phyloP scores from a whole-genome alignment of 2,888 invertebrate genomes.

The Spatulosminthurus flaviceps region DNA sequence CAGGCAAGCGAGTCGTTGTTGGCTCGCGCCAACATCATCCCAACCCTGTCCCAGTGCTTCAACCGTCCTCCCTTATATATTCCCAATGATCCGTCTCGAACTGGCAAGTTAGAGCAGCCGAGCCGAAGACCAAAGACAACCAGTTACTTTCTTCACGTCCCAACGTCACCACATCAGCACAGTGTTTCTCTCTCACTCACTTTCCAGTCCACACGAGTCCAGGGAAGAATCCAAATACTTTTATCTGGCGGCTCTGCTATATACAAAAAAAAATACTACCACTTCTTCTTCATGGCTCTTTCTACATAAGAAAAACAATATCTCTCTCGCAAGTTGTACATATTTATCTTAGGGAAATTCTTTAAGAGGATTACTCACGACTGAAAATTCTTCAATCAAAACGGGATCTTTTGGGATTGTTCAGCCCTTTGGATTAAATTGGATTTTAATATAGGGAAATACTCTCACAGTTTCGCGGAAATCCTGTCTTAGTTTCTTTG shows the following conservation, averaged over 20 bases:
- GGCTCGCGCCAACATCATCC: conserved; percentile 42
- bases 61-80: conserved; percentile 19
- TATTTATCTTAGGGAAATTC: too few species aligned
- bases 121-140: conserved; percentile 43
- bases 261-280: too few species aligned
- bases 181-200: conserved; percentile 3
- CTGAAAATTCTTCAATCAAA: neutral
- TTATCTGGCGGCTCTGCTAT: neutral
- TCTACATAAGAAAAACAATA: too few species aligned
- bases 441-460: too few species aligned
- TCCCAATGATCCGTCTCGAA: conserved; percentile 7
- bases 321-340: too few species aligned
- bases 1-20: neutral
- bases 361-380: neutral
- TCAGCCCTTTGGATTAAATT: too few species aligned
- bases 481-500: too few species aligned
- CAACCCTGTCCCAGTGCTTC: conserved; percentile 4
- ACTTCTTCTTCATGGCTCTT: too few species aligned
- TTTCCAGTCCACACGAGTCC: conserved; percentile 9
- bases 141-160: conserved; percentile 43
- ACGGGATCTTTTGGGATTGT: too few species aligned
- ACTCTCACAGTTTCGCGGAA: too few species aligned
- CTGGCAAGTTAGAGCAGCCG: conserved; percentile 34
- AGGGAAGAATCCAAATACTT: neutral
- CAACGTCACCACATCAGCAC: conserved; percentile 29